Evolutionary conservation across 2,888 invertebrate genomes (phyloP), one percentile per base, ranked within the genome.

Genomic region (Ceraclea dissimilis): DNA sequence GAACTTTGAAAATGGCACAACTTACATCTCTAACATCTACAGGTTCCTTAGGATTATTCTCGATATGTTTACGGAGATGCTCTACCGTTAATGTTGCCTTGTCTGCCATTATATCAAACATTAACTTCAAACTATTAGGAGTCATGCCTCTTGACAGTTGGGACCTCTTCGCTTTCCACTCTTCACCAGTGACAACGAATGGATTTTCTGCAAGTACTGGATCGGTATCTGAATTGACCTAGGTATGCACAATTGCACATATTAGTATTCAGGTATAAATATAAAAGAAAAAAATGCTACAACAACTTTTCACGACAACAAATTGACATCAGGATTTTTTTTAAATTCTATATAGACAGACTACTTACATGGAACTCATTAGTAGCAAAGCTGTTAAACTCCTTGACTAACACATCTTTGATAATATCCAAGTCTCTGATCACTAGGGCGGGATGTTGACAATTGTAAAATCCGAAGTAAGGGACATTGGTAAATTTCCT

Each of bases 381-480:
- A 49, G 71, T 66, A 18, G 67, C 66, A 60, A 74, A 74, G 58
- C 62, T 60, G 22, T 63, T 63, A 58, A 71, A 71, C 49, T 71
- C 68, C 60, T 69, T 71, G 5, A 65, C 63, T 22, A 67, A 58
- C 10, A 72, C 60, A 22, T 66, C 62, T 61, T 66, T 68, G 10
- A 72, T 63, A 8, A 72, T 59, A 46, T 70, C 70, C 13, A 69
- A 65, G 63, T 70, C 70, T 46, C 68, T 60, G 2, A 71, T 57
- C 4, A 72, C 39, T 5, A 73, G 50, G 10, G 60, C 58, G 2
- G 72, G 72, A 17, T 63, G 59, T 6, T 62, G 56, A 2, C 66
- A 59, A 61, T 67, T 68, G 62, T 67, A 73, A 18, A 67, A 64
- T 4, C 73, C 74, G 19, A 70, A 67, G 33, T 70, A 67, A 5